Conservation (phyloP, 2,113 vertebrate genomes). For the Himantopus leucocephalus region DNA sequence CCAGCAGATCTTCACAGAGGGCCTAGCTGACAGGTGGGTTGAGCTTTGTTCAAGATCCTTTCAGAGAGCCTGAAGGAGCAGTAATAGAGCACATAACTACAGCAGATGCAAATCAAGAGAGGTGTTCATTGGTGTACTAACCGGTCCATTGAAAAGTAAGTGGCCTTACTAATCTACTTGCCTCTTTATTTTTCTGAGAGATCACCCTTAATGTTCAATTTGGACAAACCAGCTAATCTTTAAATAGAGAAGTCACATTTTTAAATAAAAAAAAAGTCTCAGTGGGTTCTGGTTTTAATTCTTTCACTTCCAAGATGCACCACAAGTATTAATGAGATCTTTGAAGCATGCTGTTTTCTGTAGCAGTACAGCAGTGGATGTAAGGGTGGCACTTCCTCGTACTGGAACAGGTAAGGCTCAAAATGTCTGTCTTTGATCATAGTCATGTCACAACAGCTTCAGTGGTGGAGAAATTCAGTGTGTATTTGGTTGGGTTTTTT, state of each 20-base stretch:
- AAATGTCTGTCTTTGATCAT: background rate
- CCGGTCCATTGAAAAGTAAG: background rate
- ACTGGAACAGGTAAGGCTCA: background rate
- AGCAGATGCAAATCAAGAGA: rapidly evolving
- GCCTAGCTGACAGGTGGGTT: background rate
- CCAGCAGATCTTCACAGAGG: background rate
- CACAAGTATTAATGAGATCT: background rate
- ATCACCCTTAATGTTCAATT: background rate
- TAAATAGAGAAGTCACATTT: background rate
- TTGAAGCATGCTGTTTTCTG: background rate
- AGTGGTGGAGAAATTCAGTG: background rate
- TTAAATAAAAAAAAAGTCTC: background rate
- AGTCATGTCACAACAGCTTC: background rate
- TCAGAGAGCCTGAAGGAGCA: background rate
- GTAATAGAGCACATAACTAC: background rate
- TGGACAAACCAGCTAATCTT: background rate
- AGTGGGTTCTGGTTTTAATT: background rate
- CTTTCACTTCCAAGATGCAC: background rate
- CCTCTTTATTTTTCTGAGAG: background rate
- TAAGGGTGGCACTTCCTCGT: background rate
- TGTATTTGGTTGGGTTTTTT: background rate
- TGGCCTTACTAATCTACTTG: background rate
- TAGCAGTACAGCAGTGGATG: background rate
- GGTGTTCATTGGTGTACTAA: background rate
- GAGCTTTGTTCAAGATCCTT: background rate